Evolutionary conservation across 2,113 vertebrate species (phyloP), one percentile per base, ranked within the genome.

Genomic region (Thamnaconus septentrionalis): DNA sequence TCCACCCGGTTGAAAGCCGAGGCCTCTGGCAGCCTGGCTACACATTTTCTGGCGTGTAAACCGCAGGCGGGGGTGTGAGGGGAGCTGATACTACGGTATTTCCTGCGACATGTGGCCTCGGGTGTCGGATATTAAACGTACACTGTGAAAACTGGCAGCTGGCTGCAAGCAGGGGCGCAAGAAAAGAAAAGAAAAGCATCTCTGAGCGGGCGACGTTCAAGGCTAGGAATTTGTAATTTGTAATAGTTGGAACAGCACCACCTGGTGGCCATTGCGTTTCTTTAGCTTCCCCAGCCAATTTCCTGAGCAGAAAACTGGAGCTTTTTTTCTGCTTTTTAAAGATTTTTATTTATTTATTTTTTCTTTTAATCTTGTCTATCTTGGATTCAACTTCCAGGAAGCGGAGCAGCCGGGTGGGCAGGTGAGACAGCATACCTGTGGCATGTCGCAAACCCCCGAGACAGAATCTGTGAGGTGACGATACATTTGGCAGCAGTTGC

Each of bases 61-160:
- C 57, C 11, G 8, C 63, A 43, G 44, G 56, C 46, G 11, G 49
- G 47, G 62, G 64, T 18, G 8, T 66, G 5, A 47, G 49, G 45
- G 12, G 57, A 49, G n/a, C 61, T 7, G 62, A 53, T 9, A 66
- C 70, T 70, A 68, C 71, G 62, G 56, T 9, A 66, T 73, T 70
- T 71, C 71, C 42, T 75, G 39, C 0, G 8, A 64, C 10, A 3
- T 5, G 0, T 43, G 3, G 9, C 41, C 73, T 71, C 56, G 42
- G 6, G 73, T 50, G 70, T 75, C 80, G 46, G 59, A 74, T n/a
- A 3, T 58, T 45, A 59, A 70, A 74, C 40, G 60, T 52, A 56
- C 83, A 85, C 76, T 75, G 82, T 82, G 80, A 83, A 80, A 82
- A 78, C 8, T 72, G 64, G 67, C 85, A 73, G 65, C 68, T 54